phyloP scores from a whole-genome alignment of 2,113 vertebrate species.

The Gymnarchus niloticus region DNA sequence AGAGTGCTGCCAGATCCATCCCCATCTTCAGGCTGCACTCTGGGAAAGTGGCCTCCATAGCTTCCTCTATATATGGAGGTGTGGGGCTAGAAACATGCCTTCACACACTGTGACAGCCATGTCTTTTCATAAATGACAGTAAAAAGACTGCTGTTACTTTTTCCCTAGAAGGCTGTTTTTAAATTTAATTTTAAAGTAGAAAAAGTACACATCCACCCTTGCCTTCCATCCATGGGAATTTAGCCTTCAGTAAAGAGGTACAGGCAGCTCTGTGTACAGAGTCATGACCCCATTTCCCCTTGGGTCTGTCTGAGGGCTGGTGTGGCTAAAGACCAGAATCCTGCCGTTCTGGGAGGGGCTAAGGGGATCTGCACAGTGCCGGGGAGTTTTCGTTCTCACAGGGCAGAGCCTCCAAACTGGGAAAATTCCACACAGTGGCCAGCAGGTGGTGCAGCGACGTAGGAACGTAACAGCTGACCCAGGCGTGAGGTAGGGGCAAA shows the following conservation, averaged over 20 bases:
- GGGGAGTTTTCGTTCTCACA: background rate
- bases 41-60: constrained; percentile 7
- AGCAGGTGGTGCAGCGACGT: background rate
- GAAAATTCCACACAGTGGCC: background rate
- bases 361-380: background rate
- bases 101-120: background rate
- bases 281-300: background rate
- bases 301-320: background rate
- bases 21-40: background rate
- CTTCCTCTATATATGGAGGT: constrained; percentile 19
- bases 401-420: background rate
- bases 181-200: background rate
- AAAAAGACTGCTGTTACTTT: background rate
- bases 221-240: constrained; percentile 32
- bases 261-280: constrained; percentile 20
- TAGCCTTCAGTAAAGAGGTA: constrained; percentile 21
- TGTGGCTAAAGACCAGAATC: background rate
- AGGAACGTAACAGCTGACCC: background rate
- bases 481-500: background rate
- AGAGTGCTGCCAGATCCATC: constrained; percentile 20
- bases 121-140: background rate
- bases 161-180: background rate
- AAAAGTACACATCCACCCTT: constrained; percentile 23
- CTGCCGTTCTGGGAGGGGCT: background rate
- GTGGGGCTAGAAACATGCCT: background rate